Evolutionary conservation across 53 echinoderm and acorn worm genomes (phyloP).

Genomic region (Astropecten irregularis): DNA sequence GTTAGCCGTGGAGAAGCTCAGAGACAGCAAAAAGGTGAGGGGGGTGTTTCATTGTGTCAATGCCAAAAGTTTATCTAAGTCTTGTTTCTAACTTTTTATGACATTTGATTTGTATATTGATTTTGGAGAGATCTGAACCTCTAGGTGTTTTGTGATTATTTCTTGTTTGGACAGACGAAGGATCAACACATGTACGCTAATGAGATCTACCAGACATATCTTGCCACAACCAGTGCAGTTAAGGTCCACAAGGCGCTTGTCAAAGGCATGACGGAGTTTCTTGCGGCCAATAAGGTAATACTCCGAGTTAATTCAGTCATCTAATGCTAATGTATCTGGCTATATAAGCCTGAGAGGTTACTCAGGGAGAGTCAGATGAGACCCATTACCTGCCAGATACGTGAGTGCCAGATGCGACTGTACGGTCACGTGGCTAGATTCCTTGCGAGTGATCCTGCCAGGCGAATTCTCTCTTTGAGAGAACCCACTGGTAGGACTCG

Average conservation of each 20-base stretch:
- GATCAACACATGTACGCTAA: slow-evolving; percentile 88
- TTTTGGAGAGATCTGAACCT: too few species aligned
- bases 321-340: not conserved
- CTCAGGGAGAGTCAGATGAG: too few species aligned
- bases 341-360: not conserved
- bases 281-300: slow-evolving; percentile 86
- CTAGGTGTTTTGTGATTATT: too few species aligned
- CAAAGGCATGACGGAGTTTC: slow-evolving; percentile 85
- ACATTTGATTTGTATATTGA: too few species aligned
- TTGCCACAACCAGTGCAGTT: slow-evolving; percentile 87
- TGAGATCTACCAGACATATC: slow-evolving; percentile 86
- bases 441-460: too few species aligned
- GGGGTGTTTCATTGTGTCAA: not conserved
- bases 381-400: too few species aligned
- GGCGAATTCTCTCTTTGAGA: too few species aligned
- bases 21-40: slow-evolving; percentile 86
- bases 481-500: too few species aligned
- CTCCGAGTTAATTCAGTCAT: not conserved
- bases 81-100: too few species aligned
- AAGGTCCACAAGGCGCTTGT: slow-evolving; percentile 71
- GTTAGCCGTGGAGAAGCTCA: slow-evolving; percentile 85
- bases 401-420: too few species aligned
- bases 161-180: slow-evolving; percentile 75
- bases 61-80: too few species aligned
- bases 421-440: too few species aligned